Percentiles rank a stretch among this genome's conserved stretches.
phyloP scores from a whole-genome alignment of 2,888 invertebrate genomes.

The Chesias legatella region DNA sequence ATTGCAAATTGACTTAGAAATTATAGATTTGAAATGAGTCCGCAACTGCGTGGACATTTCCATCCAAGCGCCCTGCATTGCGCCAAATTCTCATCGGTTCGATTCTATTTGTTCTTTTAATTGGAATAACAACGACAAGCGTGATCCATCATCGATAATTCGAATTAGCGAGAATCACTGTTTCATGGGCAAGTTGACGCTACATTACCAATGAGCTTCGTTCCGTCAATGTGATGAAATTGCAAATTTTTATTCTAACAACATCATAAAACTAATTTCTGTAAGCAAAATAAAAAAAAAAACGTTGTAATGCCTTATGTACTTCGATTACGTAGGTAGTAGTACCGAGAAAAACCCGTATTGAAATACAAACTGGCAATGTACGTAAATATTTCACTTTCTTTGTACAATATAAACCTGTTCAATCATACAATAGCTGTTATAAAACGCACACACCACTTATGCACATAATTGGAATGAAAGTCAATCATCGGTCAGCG shows the following conservation, averaged over 20 bases:
- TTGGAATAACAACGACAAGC: conserved; percentile 48
- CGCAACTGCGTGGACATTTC: conserved; percentile 59
- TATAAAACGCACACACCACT: conserved; percentile 70
- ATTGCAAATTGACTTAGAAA: conserved; percentile 50
- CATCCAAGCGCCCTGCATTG: conserved; percentile 71
- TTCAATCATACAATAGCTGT: conserved; percentile 62
- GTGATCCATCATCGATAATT: conserved; percentile 32
- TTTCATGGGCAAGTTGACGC: not conserved
- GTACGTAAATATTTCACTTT: conserved; percentile 17
- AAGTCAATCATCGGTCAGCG: conserved; percentile 30
- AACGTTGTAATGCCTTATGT: conserved; percentile 26
- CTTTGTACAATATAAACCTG: conserved; percentile 66
- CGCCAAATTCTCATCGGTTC: conserved; percentile 68
- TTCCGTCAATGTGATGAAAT: conserved; percentile 8
- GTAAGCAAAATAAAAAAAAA: conserved; percentile 2
- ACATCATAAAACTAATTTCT: not conserved
- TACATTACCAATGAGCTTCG: conserved; percentile 2
- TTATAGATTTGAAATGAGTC: conserved; percentile 63
- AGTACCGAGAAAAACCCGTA: too few species aligned
- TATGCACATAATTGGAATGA: conserved; percentile 46
- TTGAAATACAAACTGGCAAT: not conserved
- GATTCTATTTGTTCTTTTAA: conserved; percentile 63
- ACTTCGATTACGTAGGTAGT: too few species aligned
- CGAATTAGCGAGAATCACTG: conserved; percentile 8
- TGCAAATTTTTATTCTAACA: conserved; percentile 15